Evolutionary conservation across 1,140 invertebrate genomes (phyloP).

Genomic region (Centruroides sculpturatus): DNA sequence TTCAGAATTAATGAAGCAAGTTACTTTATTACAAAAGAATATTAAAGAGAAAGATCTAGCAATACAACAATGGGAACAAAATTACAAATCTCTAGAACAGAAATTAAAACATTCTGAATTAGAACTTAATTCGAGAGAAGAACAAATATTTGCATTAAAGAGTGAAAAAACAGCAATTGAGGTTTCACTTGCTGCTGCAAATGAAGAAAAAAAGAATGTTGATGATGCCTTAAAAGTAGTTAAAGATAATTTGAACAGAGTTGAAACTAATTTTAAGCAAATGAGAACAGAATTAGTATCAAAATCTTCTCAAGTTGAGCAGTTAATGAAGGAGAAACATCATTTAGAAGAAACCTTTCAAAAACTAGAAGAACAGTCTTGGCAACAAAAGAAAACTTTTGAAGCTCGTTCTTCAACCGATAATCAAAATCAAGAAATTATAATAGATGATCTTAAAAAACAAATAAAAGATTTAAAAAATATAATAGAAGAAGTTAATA

Average conservation of each 20-base stretch:
- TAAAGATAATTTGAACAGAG: conserved; percentile 29
- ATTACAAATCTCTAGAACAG: conserved; percentile 26
- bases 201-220: conserved; percentile 31
- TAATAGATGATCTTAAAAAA: conserved; percentile 9
- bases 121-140: conserved; percentile 23
- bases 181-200: conserved; percentile 26
- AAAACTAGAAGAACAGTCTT: conserved; percentile 4
- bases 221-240: conserved; percentile 28
- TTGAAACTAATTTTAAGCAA: conserved; percentile 30
- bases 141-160: conserved; percentile 26
- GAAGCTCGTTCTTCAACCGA: conserved; percentile 6
- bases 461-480: conserved; percentile 13
- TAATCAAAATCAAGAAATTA: conserved; percentile 10
- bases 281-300: conserved; percentile 32
- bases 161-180: conserved; percentile 29
- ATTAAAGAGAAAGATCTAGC: conserved; percentile 28
- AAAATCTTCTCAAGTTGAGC: conserved; percentile 18
- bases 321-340: conserved; percentile 18
- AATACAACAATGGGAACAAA: conserved; percentile 27
- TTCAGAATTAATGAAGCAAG: conserved; percentile 27
- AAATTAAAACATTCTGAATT: conserved; percentile 25
- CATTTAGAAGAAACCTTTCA: conserved; percentile 10
- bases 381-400: conserved; percentile 10
- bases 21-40: conserved; percentile 28
- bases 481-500: conserved; percentile 15